These are phyloP conservation scores for Drosophila fulvimacula DNA, from an alignment of 2,888 invertebrate genomes.

Conservation along the genomic window DNA sequence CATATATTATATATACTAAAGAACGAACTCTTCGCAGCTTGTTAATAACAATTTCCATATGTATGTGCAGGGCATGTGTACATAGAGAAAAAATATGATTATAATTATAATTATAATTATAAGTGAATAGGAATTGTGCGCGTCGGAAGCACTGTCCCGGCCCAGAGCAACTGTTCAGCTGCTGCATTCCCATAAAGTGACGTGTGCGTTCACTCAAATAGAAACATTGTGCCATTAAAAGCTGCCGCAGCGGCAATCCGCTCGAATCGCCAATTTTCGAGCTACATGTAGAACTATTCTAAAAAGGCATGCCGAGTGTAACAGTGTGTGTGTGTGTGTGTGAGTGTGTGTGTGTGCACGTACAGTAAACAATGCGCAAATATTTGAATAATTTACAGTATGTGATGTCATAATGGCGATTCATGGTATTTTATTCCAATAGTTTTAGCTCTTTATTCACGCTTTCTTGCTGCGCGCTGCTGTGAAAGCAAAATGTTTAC, in stretches of 20 bases:
- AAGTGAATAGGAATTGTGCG: conserved; percentile 22
- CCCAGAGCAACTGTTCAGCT: conserved; percentile 4
- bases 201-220: conserved; percentile 73
- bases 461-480: conserved; percentile 52
- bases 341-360: conserved; percentile 29
- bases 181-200: conserved; percentile 70
- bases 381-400: conserved; percentile 74
- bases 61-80: neutral
- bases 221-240: conserved; percentile 68
- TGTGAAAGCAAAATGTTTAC: conserved; percentile 26
- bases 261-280: conserved; percentile 47
- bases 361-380: conserved; percentile 59
- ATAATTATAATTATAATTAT: conserved; percentile 11
- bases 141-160: conserved; percentile 27
- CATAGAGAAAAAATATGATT: neutral
- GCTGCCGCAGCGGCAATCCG: conserved; percentile 34
- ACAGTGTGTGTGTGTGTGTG: conserved; percentile 17
- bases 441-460: conserved; percentile 45
- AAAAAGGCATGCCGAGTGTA: conserved; percentile 47
- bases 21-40: neutral
- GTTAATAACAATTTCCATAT: neutral
- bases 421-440: conserved; percentile 33
- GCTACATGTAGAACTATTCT: conserved; percentile 34
- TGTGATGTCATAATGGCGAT: conserved; percentile 73
- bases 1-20: neutral